Percentiles rank a stretch among this genome's conserved stretches.
phyloP scores from a whole-genome alignment of 2,113 vertebrate genomes.

The Forbesichthys papilliferus region DNA sequence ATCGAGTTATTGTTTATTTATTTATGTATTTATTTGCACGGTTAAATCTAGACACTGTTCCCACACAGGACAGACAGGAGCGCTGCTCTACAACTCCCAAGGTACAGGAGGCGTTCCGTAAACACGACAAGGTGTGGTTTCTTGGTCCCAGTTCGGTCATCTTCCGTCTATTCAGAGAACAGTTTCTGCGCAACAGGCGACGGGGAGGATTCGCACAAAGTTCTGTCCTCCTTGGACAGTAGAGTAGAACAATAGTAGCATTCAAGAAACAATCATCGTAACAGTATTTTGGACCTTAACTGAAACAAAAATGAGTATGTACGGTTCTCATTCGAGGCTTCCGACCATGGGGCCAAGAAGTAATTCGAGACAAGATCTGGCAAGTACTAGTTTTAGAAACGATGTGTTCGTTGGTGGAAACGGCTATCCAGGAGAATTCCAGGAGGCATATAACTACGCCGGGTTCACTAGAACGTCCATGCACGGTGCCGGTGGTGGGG shows the following conservation, averaged over 20 bases:
- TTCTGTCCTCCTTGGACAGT: conserved; percentile 24
- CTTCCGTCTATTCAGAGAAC: conserved; percentile 67
- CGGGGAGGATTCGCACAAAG: conserved; percentile 30
- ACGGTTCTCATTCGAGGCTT: conserved; percentile 52
- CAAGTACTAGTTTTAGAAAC: conserved; percentile 23
- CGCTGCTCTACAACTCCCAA: not conserved
- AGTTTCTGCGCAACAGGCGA: conserved; percentile 65
- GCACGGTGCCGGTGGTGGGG: conserved; percentile 49
- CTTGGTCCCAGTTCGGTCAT: conserved; percentile 37
- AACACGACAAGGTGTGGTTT: conserved; percentile 72
- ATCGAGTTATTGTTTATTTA: conserved; percentile 9
- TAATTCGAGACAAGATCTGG: conserved; percentile 66
- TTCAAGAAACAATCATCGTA: not conserved
- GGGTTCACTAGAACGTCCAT: conserved; percentile 47
- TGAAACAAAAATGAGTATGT: conserved; percentile 57
- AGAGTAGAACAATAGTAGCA: not conserved
- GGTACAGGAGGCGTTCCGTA: conserved; percentile 40
- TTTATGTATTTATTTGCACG: conserved; percentile 37
- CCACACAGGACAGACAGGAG: conserved; percentile 4
- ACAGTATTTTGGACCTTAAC: not conserved
- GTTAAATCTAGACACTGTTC: conserved; percentile 4
- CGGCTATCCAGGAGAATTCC: conserved; percentile 43
- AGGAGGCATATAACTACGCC: conserved; percentile 31
- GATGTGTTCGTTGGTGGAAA: conserved; percentile 56
- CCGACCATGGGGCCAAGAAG: conserved; percentile 41